A percentile compares a stretch with the other conserved stretches of the same genome.
Evolutionary conservation across 2,113 vertebrate genomes (phyloP).

Genomic region (Microcebus jonahi): DNA sequence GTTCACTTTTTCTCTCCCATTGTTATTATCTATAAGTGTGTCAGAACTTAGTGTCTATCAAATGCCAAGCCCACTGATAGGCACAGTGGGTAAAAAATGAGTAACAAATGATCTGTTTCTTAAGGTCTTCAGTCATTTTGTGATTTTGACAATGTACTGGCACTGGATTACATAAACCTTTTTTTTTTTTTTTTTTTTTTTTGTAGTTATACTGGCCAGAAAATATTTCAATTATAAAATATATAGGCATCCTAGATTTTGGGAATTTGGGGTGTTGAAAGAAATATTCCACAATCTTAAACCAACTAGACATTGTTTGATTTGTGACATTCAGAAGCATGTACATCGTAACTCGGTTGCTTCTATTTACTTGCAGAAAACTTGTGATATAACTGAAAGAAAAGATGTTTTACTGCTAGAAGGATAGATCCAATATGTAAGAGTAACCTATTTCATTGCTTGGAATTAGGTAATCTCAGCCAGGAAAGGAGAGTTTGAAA

Average conservation of each 20-base stretch:
- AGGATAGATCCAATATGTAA: background rate
- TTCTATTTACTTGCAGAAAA: background rate
- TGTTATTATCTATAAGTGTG: background rate
- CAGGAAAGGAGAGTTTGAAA: slow-evolving; percentile 99
- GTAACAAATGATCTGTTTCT: background rate
- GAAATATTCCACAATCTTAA: background rate
- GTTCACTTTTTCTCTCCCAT: slow-evolving; percentile 26
- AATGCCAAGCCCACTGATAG: background rate
- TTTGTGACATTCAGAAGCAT: background rate
- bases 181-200: background rate
- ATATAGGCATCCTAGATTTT: background rate
- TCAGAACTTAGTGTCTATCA: background rate
- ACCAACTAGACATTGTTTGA: background rate
- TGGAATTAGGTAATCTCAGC: slow-evolving; percentile 95
- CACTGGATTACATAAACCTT: background rate
- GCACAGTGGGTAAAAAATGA: background rate
- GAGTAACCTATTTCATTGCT: slow-evolving; percentile 49
- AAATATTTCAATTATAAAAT: background rate
- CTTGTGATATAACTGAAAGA: background rate
- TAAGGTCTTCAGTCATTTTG: background rate
- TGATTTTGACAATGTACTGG: background rate
- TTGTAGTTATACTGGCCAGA: background rate
- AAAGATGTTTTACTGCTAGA: background rate
- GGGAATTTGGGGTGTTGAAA: background rate
- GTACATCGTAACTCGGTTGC: background rate